Evolutionary conservation across 2,888 invertebrate genomes (phyloP).

Genomic region (Meteorus colon): DNA sequence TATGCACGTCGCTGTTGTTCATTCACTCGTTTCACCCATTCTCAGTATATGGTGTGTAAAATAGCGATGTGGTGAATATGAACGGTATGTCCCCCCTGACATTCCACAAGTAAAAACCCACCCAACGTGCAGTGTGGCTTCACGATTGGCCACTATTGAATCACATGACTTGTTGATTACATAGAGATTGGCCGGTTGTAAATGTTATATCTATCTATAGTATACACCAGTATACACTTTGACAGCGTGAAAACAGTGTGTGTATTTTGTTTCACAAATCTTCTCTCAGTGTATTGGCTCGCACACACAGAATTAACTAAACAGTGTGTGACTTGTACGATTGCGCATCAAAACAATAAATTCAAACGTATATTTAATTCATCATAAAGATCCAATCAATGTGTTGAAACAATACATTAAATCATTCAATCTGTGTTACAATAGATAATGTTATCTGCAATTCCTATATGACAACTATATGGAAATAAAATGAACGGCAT

Average conservation of each 20-base stretch:
- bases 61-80: neutral
- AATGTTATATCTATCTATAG: slow-evolving; percentile 9
- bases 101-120: slow-evolving; percentile 16
- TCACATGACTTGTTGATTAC: slow-evolving; percentile 16
- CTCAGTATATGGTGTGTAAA: neutral
- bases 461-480: slow-evolving; percentile 9
- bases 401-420: neutral
- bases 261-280: neutral
- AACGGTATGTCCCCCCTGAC: neutral
- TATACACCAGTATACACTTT: slow-evolving; percentile 21
- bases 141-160: neutral
- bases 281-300: neutral
- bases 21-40: neutral
- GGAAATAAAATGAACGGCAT: slow-evolving; percentile 29
- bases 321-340: slow-evolving; percentile 1
- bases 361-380: neutral
- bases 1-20: neutral
- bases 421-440: neutral
- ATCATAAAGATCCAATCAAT: no score
- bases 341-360: slow-evolving; percentile 6
- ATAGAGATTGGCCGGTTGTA: slow-evolving; percentile 3
- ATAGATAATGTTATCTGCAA: neutral
- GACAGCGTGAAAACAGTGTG: slow-evolving; percentile 15
- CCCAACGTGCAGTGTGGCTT: neutral
- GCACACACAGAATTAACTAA: neutral